Evolutionary conservation across 2,888 invertebrate species (phyloP), one percentile per base, ranked within the genome.

Genomic region (Diarsia brunnea): DNA sequence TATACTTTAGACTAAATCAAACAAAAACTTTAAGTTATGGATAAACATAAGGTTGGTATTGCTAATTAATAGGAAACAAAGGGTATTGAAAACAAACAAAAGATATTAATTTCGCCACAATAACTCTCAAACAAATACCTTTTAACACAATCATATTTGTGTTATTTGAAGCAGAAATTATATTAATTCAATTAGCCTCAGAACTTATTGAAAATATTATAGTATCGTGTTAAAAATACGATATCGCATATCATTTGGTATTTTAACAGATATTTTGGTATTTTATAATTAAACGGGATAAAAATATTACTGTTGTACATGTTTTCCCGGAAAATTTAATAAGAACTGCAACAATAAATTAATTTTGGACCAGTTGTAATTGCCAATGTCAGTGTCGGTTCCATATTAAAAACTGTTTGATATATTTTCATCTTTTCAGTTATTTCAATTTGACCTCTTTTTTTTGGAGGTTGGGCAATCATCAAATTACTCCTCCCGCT

Each of bases 101-200:
- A 77, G 4, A 3, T 0, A 78, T 45, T 53, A 45, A 0, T 2
- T 47, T 47, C 16, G 8, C 3, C 19, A 19, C 38, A 49, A 66
- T 67, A 47, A 38, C n/a, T 78, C 14, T n/a, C 38, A 43, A 67
- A 47, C n/a, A 78, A 65, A 49, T 49, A 58, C 47, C 24, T 24
- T 24, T 31, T 8, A 45, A 43, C 27, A 38, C n/a, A 77, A 38
- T 55, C 45, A 78, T 78, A 78, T 38, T 67, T 38, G 24, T 78
- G 68, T 66, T 38, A 38, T 2, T 19, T 66, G 27, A 19, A 66
- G 27, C 55, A 47, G 68, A 49, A 47, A 66, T 38, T 45, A 77
- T 55, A 38, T 19, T 5, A 65, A 55, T 55, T 63, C 16, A 47
- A 38, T 38, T 24, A 38, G 45, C 21, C 14, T 24, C 24, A 3